phyloP scores from a whole-genome alignment of 2,113 vertebrate genomes.

The Macquaria ambigua region DNA sequence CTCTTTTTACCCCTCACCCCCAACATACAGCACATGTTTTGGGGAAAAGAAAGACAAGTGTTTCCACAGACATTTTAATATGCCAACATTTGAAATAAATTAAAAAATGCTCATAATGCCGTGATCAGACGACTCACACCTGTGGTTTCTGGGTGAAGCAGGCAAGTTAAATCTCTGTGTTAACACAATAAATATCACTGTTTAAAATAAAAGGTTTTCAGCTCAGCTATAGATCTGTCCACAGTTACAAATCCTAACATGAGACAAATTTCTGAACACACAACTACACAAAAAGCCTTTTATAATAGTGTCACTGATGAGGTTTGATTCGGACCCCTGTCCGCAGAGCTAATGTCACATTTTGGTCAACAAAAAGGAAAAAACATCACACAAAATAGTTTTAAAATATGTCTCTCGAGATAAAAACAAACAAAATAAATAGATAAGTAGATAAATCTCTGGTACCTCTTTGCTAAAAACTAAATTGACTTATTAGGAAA shows the following conservation, averaged over 20 bases:
- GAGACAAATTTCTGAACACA: constrained; percentile 28
- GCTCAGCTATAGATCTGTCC: constrained; percentile 12
- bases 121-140: constrained; percentile 29
- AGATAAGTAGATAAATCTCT: constrained; percentile 34
- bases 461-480: constrained; percentile 52
- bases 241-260: constrained; percentile 13
- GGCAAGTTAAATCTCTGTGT: constrained; percentile 41
- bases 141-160: constrained; percentile 41
- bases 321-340: constrained; percentile 14
- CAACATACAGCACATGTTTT: neutral
- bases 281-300: constrained; percentile 22
- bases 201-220: neutral
- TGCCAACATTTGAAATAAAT: constrained; percentile 51
- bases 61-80: constrained; percentile 59
- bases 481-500: constrained; percentile 46
- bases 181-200: constrained; percentile 34
- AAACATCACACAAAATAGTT: constrained; percentile 39
- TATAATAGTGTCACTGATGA: constrained; percentile 9
- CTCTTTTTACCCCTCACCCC: too few relatives aligned
- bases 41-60: neutral
- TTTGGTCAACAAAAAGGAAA: constrained; percentile 9
- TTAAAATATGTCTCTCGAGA: constrained; percentile 49
- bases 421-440: constrained; percentile 31
- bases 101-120: constrained; percentile 34
- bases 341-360: neutral